phyloP scores from a whole-genome alignment of 2,113 vertebrate genomes.

The Genyomyrus donnyi region DNA sequence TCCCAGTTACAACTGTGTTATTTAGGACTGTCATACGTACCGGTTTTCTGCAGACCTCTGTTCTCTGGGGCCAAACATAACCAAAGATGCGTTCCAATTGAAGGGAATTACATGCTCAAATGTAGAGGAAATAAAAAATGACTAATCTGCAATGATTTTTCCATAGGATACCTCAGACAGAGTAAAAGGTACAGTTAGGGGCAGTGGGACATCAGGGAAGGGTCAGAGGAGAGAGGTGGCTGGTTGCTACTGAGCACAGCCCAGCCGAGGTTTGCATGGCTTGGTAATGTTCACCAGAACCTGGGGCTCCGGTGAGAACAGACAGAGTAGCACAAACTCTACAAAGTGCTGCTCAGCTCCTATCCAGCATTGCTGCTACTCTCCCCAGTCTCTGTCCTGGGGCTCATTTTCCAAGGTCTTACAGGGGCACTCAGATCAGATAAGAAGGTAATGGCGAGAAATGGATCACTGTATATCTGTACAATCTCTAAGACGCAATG shows the following conservation, averaged over 20 bases:
- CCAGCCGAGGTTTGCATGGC: slow-evolving; percentile 53
- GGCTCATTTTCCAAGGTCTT: background rate
- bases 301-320: slow-evolving; percentile 31
- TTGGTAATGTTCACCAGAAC: slow-evolving; percentile 55
- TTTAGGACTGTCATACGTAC: background rate
- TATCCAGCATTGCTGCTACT: background rate
- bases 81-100: slow-evolving; percentile 37
- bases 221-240: slow-evolving; percentile 12
- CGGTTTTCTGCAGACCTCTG: slow-evolving; percentile 22
- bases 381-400: background rate
- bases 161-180: slow-evolving; percentile 22
- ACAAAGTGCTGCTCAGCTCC: background rate
- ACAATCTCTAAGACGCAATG: slow-evolving; percentile 33
- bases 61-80: slow-evolving; percentile 36
- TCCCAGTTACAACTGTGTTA: background rate
- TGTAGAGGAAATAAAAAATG: slow-evolving; percentile 21
- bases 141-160: slow-evolving; percentile 41
- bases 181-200: background rate
- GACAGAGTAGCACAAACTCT: slow-evolving; percentile 9
- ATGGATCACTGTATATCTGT: background rate
- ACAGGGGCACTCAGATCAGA: background rate
- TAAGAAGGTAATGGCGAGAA: background rate
- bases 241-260: slow-evolving; percentile 19
- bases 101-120: background rate
- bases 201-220: background rate